phyloP scores from a whole-genome alignment of 2,113 vertebrate species.

The Megaptera novaeangliae region DNA sequence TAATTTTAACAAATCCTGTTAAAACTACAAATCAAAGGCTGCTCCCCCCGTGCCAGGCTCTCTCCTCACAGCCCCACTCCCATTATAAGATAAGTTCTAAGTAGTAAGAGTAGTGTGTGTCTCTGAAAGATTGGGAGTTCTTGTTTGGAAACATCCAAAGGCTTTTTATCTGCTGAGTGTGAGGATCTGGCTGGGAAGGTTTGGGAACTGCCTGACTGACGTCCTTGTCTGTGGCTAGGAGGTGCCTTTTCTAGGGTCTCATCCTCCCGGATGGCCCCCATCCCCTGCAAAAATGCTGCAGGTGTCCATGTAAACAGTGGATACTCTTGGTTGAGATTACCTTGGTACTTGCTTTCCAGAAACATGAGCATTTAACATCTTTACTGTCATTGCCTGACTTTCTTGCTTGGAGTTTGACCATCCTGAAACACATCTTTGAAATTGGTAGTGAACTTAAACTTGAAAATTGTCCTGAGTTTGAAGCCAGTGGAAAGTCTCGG shows the following conservation, averaged over 20 bases:
- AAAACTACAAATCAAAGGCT: neutral
- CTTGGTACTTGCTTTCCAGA: conserved; percentile 1
- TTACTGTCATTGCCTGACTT: neutral
- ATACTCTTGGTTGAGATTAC: neutral
- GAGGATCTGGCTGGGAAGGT: neutral
- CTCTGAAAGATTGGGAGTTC: neutral
- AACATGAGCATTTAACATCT: neutral
- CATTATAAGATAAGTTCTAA: neutral
- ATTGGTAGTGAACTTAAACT: neutral
- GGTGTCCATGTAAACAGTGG: neutral
- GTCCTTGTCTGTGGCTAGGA: neutral
- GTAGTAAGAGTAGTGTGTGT: neutral
- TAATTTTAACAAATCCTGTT: neutral
- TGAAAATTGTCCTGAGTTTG: neutral
- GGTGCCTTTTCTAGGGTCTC: neutral
- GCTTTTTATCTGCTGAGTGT: neutral
- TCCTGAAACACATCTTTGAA: neutral
- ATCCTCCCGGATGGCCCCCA: neutral
- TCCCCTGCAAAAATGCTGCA: neutral
- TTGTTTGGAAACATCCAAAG: neutral
- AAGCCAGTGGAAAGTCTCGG: neutral
- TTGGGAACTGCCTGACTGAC: neutral
- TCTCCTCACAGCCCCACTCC: neutral
- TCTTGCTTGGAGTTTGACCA: neutral
- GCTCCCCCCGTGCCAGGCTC: neutral